A percentile compares a stretch with the other conserved stretches of the same genome.
These are phyloP conservation scores for Schizotus pectinicornis DNA, from an alignment of 2,888 invertebrate genomes.

Conservation along the genomic window DNA sequence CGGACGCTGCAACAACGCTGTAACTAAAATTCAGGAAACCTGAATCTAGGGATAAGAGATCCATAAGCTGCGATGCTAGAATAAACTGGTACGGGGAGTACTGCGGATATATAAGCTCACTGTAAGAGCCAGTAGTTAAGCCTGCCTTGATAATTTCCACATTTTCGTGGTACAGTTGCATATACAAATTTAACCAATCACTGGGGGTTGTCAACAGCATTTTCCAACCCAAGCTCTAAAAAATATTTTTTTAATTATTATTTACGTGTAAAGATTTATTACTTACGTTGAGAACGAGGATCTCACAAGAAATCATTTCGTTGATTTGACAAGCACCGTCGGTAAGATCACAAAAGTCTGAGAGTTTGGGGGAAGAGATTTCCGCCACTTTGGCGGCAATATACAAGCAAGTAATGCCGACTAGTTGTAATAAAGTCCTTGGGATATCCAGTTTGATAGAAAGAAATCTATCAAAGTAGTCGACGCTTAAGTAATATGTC, in stretches of 20 bases:
- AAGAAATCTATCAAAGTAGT: slow-evolving; percentile 93
- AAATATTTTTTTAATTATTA: slow-evolving; percentile 9
- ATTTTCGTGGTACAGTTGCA: slow-evolving; percentile 78
- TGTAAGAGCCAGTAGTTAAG: slow-evolving; percentile 51
- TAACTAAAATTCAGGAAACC: slow-evolving; percentile 83
- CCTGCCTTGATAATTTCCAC: slow-evolving; percentile 52
- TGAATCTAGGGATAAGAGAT: slow-evolving; percentile 88
- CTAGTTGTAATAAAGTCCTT: slow-evolving; percentile 89
- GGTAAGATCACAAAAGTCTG: slow-evolving; percentile 95
- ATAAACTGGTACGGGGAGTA: slow-evolving; percentile 87
- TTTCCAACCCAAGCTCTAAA: slow-evolving; percentile 74
- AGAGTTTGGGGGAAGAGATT: slow-evolving; percentile 96
- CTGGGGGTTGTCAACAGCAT: slow-evolving; percentile 89
- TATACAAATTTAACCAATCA: slow-evolving; percentile 92
- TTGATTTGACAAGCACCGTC: slow-evolving; percentile 92
- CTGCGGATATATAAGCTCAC: slow-evolving; percentile 82
- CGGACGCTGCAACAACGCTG: slow-evolving; percentile 88
- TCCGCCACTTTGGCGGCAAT: slow-evolving; percentile 97
- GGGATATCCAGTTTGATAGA: slow-evolving; percentile 78
- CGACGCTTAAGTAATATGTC: slow-evolving; percentile 93
- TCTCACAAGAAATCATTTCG: slow-evolving; percentile 55
- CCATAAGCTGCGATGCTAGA: slow-evolving; percentile 85
- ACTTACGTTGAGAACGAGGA: slow-evolving; percentile 57
- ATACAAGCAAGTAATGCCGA: slow-evolving; percentile 94
- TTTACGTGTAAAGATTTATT: slow-evolving; percentile 1